Conservation (phyloP, 1,140 invertebrate genomes). For the Drosophila yakuba region DNA sequence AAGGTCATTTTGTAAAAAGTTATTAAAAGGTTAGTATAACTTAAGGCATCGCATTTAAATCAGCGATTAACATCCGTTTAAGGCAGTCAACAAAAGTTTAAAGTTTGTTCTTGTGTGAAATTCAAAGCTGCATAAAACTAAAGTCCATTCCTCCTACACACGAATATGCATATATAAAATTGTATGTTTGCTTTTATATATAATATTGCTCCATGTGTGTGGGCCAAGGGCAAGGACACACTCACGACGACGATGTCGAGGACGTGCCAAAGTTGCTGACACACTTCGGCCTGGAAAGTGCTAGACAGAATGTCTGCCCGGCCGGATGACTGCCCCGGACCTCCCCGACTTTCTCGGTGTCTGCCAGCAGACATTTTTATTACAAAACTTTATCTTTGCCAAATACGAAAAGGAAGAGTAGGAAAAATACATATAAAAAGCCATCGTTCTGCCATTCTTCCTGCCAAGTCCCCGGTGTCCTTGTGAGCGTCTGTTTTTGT, state of each 20-base stretch:
- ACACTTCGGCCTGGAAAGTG: slow-evolving; percentile 73
- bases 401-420: slow-evolving; percentile 61
- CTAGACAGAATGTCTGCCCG: slow-evolving; percentile 76
- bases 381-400: slow-evolving; percentile 84
- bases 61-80: neutral
- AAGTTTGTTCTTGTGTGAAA: slow-evolving; percentile 40
- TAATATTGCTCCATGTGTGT: slow-evolving; percentile 44
- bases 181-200: slow-evolving; percentile 56
- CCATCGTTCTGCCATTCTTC: slow-evolving; percentile 27
- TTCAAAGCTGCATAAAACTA: slow-evolving; percentile 64
- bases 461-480: slow-evolving; percentile 5
- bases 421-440: slow-evolving; percentile 55
- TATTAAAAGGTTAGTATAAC: too few species aligned
- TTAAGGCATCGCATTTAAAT: neutral
- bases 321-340: slow-evolving; percentile 45
- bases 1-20: too few species aligned
- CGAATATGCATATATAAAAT: slow-evolving; percentile 26
- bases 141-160: slow-evolving; percentile 38
- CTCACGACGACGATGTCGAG: slow-evolving; percentile 66
- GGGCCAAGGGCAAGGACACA: slow-evolving; percentile 78
- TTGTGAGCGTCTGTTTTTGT: slow-evolving; percentile 1
- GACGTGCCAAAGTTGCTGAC: slow-evolving; percentile 77
- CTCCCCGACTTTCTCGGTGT: slow-evolving; percentile 12
- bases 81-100: slow-evolving; percentile 50
- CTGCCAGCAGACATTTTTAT: slow-evolving; percentile 80